Percentiles rank a stretch among this genome's conserved stretches.
These are phyloP conservation scores for Scaptomyza flava DNA, from an alignment of 2,888 invertebrate species.

Conservation along the genomic window DNA sequence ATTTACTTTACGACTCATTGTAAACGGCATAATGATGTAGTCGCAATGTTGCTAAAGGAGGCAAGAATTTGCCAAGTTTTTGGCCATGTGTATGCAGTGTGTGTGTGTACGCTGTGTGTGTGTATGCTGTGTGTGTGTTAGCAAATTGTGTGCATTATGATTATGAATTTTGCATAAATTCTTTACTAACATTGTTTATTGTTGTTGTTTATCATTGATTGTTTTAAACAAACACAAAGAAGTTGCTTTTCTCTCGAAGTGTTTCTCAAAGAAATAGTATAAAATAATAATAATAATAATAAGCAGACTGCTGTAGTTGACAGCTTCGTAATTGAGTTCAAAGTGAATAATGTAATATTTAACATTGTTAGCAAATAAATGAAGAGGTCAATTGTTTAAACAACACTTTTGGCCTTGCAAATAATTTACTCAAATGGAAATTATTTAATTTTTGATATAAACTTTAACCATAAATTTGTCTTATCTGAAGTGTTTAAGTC, in stretches of 20 bases:
- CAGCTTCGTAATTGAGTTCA: neutral
- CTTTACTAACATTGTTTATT: slow-evolving; percentile 19
- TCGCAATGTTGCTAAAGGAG: slow-evolving; percentile 1
- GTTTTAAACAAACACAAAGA: slow-evolving; percentile 18
- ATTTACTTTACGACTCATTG: slow-evolving; percentile 75
- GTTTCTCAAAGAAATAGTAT: neutral
- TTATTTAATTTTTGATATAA: neutral
- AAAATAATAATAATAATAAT: neutral
- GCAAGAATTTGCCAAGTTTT: slow-evolving; percentile 30
- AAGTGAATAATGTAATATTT: neutral
- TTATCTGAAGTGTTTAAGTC: neutral
- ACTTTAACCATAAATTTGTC: neutral
- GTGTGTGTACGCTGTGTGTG: no score
- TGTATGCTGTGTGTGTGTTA: slow-evolving; percentile 24
- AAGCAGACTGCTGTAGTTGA: neutral
- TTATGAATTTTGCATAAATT: slow-evolving; percentile 46
- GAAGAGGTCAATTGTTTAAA: neutral
- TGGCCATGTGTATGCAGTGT: slow-evolving; percentile 14
- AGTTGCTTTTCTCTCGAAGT: neutral
- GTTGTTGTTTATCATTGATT: slow-evolving; percentile 30
- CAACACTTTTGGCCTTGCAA: neutral
- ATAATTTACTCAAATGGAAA: neutral
- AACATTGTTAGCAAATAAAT: neutral
- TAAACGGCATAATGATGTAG: slow-evolving; percentile 72
- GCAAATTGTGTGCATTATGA: slow-evolving; percentile 55